Percentiles rank a stretch among this genome's conserved stretches.
phyloP scores from a whole-genome alignment of 2,888 invertebrate species.

The Microplitis manilae region DNA sequence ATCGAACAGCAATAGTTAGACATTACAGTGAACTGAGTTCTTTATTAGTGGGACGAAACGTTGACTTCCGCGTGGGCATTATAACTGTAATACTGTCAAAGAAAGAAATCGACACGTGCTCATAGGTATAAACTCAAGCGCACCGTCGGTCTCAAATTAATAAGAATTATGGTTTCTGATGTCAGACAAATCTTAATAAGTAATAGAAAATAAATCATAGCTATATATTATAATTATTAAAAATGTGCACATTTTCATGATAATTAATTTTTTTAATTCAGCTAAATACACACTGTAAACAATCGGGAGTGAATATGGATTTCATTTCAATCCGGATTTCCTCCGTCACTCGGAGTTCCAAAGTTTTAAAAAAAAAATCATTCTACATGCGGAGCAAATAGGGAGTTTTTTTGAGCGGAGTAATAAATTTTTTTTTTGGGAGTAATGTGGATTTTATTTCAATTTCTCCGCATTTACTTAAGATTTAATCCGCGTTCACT shows the following conservation, averaged over 20 bases:
- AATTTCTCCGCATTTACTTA: too few species aligned
- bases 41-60: conserved; percentile 47
- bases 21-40: conserved; percentile 26
- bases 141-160: neutral
- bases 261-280: too few species aligned
- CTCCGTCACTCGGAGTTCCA: too few species aligned
- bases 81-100: conserved; percentile 44
- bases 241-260: neutral
- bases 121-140: neutral
- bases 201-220: neutral
- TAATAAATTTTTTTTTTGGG: too few species aligned
- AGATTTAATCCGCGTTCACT: too few species aligned
- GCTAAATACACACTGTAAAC: too few species aligned
- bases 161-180: neutral
- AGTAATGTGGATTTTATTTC: too few species aligned
- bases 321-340: too few species aligned
- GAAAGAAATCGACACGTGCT: conserved; percentile 31
- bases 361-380: too few species aligned
- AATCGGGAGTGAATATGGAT: too few species aligned
- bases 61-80: conserved; percentile 62
- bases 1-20: conserved; percentile 47
- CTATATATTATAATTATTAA: neutral
- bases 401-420: too few species aligned
- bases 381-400: too few species aligned
- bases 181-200: neutral